Evolutionary conservation across 2,888 invertebrate species (phyloP), one percentile per base, ranked within the genome.

Genomic region (Leptopilina drosophilae): DNA sequence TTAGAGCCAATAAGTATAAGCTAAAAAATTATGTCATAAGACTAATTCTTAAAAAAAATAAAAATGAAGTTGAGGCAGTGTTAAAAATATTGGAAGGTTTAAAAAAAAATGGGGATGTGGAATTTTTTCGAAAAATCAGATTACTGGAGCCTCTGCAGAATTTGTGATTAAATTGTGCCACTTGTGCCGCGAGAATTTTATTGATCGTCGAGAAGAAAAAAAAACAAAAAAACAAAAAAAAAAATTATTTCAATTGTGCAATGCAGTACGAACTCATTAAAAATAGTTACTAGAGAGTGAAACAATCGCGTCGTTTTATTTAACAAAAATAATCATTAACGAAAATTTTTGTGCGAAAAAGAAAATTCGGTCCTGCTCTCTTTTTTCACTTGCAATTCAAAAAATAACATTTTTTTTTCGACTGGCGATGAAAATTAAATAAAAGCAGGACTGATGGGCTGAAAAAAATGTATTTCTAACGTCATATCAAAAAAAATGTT

Each of bases 161-260:
- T 76, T 88, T 89, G 89, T 89, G 89, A 90, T 90, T 88, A 87
- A 88, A 85, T 88, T 89, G 89, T 89, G 89, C 90, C 89, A 90
- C 87, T 88, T 87, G 88, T 89, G 88, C 85, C 88, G 82, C 83
- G 83, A 84, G 65, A 82, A 79, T 80, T 73, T 73, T 40, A 73
- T 73, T 59, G 76, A 82, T 81, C 79, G 78, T 81, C 84, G 78
- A 80, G 64, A 42, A 80, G 76, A 65, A 76, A 20, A 33, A 76
- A 62, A 46, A 56, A n/a, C 20, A 46, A 78, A 76, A 64, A 46
- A 33, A 49, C 9, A 49, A 49, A 49, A n/a, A 33, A 49, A 78
- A 76, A 65, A 46, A 56, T 12, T 20, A 73, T 73, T 73, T 59
- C n/a, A 53, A 66, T 65, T 56, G 12, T 53, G 15, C 26, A 77